Percentiles rank a stretch among this genome's conserved stretches.
Evolutionary conservation across 2,888 invertebrate species (phyloP).

Genomic region (Conistra vaccinii): DNA sequence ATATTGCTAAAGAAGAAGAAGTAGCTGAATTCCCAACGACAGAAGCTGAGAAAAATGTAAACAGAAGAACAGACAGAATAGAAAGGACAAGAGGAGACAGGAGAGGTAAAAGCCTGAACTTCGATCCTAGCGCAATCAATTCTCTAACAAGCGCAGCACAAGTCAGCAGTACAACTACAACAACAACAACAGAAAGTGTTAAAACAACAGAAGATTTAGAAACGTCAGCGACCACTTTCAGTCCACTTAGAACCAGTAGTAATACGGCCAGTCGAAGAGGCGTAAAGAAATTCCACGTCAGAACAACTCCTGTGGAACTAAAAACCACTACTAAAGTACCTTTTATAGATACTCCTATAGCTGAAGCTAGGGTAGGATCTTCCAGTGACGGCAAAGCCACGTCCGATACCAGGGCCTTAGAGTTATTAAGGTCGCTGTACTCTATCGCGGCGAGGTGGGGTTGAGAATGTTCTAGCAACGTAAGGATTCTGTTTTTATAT

Average conservation of each 20-base stretch:
- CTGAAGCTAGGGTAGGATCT: slow-evolving; percentile 84
- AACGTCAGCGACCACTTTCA: slow-evolving; percentile 78
- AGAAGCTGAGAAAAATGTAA: slow-evolving; percentile 75
- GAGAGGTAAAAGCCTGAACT: slow-evolving; percentile 80
- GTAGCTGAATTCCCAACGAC: slow-evolving; percentile 74
- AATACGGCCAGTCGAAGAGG: slow-evolving; percentile 80
- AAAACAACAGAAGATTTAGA: slow-evolving; percentile 75
- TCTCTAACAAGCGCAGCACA: slow-evolving; percentile 81
- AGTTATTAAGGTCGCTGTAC: slow-evolving; percentile 95
- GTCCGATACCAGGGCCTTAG: slow-evolving; percentile 95
- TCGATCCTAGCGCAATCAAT: slow-evolving; percentile 84
- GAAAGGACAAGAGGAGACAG: slow-evolving; percentile 75
- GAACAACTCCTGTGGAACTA: slow-evolving; percentile 75
- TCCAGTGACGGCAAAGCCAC: slow-evolving; percentile 83
- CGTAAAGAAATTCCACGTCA: slow-evolving; percentile 79
- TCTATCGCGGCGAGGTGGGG: slow-evolving; percentile 96
- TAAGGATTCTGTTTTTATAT: slow-evolving; percentile 74
- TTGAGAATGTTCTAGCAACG: slow-evolving; percentile 72
- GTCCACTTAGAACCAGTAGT: slow-evolving; percentile 73
- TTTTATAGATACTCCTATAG: slow-evolving; percentile 80
- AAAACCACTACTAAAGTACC: slow-evolving; percentile 72
- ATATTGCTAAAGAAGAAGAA: slow-evolving; percentile 84
- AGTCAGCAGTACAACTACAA: slow-evolving; percentile 61
- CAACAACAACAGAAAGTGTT: slow-evolving; percentile 68
- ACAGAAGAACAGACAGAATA: slow-evolving; percentile 76